Conservation (phyloP, 1,140 invertebrate species). For the Brachionus manjavacas region DNA sequence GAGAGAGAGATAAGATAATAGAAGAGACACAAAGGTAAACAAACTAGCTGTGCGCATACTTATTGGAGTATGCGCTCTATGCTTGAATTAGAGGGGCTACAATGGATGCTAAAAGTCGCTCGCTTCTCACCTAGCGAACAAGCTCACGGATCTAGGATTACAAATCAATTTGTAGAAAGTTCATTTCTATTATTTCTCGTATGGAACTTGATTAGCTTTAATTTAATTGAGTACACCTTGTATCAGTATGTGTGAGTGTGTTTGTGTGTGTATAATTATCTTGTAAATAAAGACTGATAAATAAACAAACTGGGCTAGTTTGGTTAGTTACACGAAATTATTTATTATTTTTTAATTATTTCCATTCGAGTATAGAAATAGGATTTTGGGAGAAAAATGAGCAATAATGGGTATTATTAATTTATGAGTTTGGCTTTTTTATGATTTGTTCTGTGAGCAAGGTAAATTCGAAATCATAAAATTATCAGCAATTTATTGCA, state of each 20-base stretch:
- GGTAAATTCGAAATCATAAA: conserved; percentile 25
- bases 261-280: conserved; percentile 13
- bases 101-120: background rate
- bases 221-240: conserved; percentile 3
- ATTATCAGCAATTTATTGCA: conserved; percentile 5
- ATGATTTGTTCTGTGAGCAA: conserved; percentile 15
- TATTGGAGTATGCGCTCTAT: background rate
- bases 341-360: conserved; percentile 35
- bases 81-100: background rate
- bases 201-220: background rate
- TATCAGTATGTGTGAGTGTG: background rate
- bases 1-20: conserved; percentile 16
- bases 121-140: background rate
- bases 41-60: background rate
- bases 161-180: background rate
- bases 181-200: background rate
- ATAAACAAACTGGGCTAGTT: background rate
- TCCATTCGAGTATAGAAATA: background rate
- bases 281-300: conserved; percentile 16
- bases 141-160: background rate
- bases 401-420: conserved; percentile 2
- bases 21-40: conserved; percentile 1
- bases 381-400: background rate
- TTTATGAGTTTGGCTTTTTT: conserved; percentile 13
- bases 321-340: conserved; percentile 35